Evolutionary conservation across 1,140 invertebrate species (phyloP), one percentile per base, ranked within the genome.

Genomic region (Panulirus ornatus): DNA sequence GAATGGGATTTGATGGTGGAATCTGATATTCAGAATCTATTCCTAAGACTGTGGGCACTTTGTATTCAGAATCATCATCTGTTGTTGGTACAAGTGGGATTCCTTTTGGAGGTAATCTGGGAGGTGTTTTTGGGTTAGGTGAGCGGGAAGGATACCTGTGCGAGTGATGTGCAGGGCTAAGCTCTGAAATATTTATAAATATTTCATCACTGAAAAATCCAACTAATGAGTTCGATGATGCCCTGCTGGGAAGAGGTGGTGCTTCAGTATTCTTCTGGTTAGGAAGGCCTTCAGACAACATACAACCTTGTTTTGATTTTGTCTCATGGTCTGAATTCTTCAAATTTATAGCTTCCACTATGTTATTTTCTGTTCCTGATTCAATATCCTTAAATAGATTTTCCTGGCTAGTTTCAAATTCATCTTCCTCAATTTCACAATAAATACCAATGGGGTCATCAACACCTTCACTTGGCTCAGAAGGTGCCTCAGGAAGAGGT

Each of bases 61-160:
- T 83, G 38, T 89, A 89, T 51, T 89, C 88, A 16, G 87, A 84
- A 27, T 89, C 88, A 42, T 89, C 88, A 75, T 58, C 51, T 30
- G 44, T n/a, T 38, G 34, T 40, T 51, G 44, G 16, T 14, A 70
- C 47, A 22, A 42, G 22, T 1, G 79, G 79, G 38, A 89, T 44
- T 16, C 87, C 87, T 75, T 89, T 89, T n/a, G 87, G 87, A n/a
- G 87, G 87, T 9, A 89, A 66, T 44, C 34, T 83, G n/a, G 87
- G 87, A 16, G 87, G 87, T 0, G 51, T 88, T 34, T 38, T 63
- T 6, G 47, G 73, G 54, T 30, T 75, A 8, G 47, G 47, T 36
- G 84, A 54, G 2, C 84, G 36, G 8, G 58, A 14, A 36, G 71
- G 40, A 51, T 42, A 70, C 19, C 76, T 44, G 8, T 42, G 42